Evolutionary conservation across 2,888 invertebrate genomes (phyloP), one percentile per base, ranked within the genome.

Genomic region (Cenopis cana): DNA sequence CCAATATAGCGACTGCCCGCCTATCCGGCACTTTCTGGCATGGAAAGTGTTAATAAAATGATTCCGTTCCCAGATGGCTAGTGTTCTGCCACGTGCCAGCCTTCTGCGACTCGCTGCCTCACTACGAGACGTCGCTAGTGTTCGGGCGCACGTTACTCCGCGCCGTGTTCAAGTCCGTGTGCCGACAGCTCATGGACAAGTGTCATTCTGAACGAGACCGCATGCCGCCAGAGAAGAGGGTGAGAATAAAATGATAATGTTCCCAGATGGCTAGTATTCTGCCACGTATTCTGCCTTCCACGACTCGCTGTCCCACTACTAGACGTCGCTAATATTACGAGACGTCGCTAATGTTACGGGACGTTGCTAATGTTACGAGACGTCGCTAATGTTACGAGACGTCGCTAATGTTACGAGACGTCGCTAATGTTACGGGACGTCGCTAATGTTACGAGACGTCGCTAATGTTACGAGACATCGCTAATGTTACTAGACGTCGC

Each of bases 31-130:
- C 2, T 24, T 24, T 4, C 24, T 24, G 24, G 24, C 24, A 24
- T n/a, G n/a, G 24, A 3, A 4, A 24, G 24, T 24, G 24, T 24
- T 24, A 24, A 24, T 24, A 24, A 24, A n/a, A n/a, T n/a, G 24
- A 24, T 24, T 24, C 24, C 24, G 4, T 24, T 24, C 24, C 3
- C 81, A 95, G 97, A 75, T 99, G 99, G 99, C 91, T 99, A 54
- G 98, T 98, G 8, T 98, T 98, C 86, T 99, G 98, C 84, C 98
- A 98, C 88, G 98, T 99, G 36, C 99, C 99, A 0, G 97, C 98
- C 0, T 98, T 98, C 87, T 99, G 99, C 84, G 98, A 98, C 87
- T 98, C 98, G 0, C 89, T 99, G 57, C 96, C 97, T 0, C 97
- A 98, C 84, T 98, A 96, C 82, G 98, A 98, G 78, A 98, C 98